phyloP scores from a whole-genome alignment of 2,888 invertebrate genomes.

The Microchrysa polita region DNA sequence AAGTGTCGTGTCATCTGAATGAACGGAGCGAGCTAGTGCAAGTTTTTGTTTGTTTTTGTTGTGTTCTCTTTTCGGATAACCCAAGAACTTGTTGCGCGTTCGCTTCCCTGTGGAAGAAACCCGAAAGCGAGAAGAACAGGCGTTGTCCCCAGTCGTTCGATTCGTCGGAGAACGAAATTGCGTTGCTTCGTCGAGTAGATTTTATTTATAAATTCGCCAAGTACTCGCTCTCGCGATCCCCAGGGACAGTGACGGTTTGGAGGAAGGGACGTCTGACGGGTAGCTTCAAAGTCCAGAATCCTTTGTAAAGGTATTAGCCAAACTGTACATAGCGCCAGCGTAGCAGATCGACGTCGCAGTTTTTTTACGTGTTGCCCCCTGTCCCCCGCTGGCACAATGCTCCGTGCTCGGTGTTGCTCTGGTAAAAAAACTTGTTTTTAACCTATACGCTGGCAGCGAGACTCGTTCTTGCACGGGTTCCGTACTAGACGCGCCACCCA shows the following conservation, averaged over 20 bases:
- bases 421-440: conserved; percentile 42
- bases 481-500: conserved; percentile 27
- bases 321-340: background rate
- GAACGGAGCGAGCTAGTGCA: background rate
- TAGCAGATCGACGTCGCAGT: conserved; percentile 30
- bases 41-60: background rate
- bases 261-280: conserved; percentile 9
- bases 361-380: background rate
- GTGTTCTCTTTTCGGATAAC: background rate
- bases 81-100: conserved; percentile 7
- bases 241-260: conserved; percentile 4
- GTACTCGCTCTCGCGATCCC: conserved; percentile 20
- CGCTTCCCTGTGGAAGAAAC: background rate
- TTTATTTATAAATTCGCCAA: conserved; percentile 47
- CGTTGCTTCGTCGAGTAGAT: conserved; percentile 2
- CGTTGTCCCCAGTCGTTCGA: conserved; percentile 1
- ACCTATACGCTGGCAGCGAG: conserved; percentile 35
- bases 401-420: conserved; percentile 6
- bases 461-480: conserved; percentile 24
- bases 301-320: background rate
- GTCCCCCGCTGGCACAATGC: conserved; percentile 4
- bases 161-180: conserved; percentile 24
- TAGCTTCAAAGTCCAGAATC: conserved; percentile 23
- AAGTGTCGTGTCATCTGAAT: conserved; percentile 29
- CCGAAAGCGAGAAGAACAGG: background rate